Evolutionary conservation across 30 jellyfish, hydroid and myxozoan genomes (phyloP), one percentile per base, ranked within the genome.

Genomic region (Nemopilema nomurai): DNA sequence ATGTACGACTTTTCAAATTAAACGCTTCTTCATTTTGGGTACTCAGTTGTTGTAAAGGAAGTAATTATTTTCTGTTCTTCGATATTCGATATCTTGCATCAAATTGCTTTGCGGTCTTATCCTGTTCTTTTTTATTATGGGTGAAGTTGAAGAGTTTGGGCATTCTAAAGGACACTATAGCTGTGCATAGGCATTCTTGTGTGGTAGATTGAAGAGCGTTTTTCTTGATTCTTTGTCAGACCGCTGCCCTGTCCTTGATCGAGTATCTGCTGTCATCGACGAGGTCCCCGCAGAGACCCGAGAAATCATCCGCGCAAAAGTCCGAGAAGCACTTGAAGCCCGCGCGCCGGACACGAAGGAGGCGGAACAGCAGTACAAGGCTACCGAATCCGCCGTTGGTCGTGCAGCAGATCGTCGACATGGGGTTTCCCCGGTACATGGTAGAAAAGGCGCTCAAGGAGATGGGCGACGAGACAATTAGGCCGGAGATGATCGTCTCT

Each of bases 401-500:
- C n/a, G 89, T 87, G 9, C 82, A 87, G 31, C 91, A 87, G 67
- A 49, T 89, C 30, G 92, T 72, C 19, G 97, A 76, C 13, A 91
- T 91, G 97, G 97, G 97, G 18, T 91, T 91, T 74, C 80, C 97
- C 17, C 63, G 86, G 63, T 31, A 91, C 65, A 68, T 66, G 32
- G 93, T 91, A 8, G 89, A 91, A 51, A 69, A 76, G 33, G 96
- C 95, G 62, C 74, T 84, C 29, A 62, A 64, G 25, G 97, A 91
- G 77, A 69, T 91, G 81, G 97, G 97, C 66, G 90, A 85, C 49
- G 90, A 83, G 23, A 76, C 87, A 8, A 83, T 83, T 8, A 51
- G 97, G 67, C 96, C 97, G 16, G 97, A 91, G 76, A 83, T 73
- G 74, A 63, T 91, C 22, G 93, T 91, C 22, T 68, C 96, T 4